Conservation (phyloP, 1,140 invertebrate species). For the Limonius californicus region DNA sequence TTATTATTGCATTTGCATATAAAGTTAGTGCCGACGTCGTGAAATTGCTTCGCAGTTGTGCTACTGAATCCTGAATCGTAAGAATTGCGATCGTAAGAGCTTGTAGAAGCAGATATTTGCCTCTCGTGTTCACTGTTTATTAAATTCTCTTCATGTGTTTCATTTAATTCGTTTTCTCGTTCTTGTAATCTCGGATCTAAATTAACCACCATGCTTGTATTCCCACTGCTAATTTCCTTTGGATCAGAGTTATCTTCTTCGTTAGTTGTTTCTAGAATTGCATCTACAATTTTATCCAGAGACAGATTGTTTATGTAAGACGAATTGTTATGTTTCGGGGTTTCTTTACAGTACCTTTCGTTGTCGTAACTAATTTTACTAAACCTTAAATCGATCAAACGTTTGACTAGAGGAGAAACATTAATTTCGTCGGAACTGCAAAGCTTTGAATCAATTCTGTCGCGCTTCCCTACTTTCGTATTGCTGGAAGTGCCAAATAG, state of each 20-base stretch:
- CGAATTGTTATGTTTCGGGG: conserved; percentile 31
- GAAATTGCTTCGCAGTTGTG: conserved; percentile 33
- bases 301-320: conserved; percentile 45
- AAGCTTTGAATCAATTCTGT: neutral
- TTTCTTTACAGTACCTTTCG: neutral
- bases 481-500: conserved; percentile 19
- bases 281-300: conserved; percentile 44
- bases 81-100: conserved; percentile 26
- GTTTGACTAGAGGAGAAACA: conserved; percentile 44
- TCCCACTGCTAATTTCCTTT: conserved; percentile 12
- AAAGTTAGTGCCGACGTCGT: conserved; percentile 35
- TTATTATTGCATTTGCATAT: conserved; percentile 37
- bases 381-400: conserved; percentile 41
- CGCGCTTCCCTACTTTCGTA: conserved; percentile 2
- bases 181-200: conserved; percentile 19
- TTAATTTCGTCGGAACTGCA: conserved; percentile 20
- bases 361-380: conserved; percentile 24
- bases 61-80: conserved; percentile 41
- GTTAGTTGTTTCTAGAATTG: conserved; percentile 36
- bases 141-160: conserved; percentile 37
- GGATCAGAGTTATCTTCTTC: conserved; percentile 19
- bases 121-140: conserved; percentile 30
- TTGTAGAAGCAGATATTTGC: conserved; percentile 1
- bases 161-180: conserved; percentile 38
- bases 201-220: conserved; percentile 26